Evolutionary conservation across 2,888 invertebrate species (phyloP), one percentile per base, ranked within the genome.

Genomic region (Dolichomitus sp.): DNA sequence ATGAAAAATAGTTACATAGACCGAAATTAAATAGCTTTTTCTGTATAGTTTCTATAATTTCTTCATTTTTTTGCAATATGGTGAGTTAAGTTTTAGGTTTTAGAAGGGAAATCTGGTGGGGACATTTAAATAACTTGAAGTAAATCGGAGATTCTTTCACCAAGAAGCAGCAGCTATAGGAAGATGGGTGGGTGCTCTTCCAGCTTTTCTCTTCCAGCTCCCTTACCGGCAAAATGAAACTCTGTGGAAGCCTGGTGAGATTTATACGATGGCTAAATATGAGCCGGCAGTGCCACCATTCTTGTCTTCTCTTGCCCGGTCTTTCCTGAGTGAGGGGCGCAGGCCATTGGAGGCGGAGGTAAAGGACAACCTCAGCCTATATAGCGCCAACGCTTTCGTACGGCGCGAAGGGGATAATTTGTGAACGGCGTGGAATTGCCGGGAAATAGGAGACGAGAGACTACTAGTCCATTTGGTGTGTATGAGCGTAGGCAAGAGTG

Each of bases 181-280:
- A 17, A 40, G 30, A 4, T 27, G 40, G 42, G 23, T 23, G 14
- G 37, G n/a, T 65, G 54, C 45, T 33, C 42, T 57, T 30, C 23
- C 19, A 54, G 37, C 11, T 30, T 57, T 42, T 30, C 17, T 61
- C 37, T 37, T 37, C 37, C 37, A 9, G 37, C 7, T 48, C 37
- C 19, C 37, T 48, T 23, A 45, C 61, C 30, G 45, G 82, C 72
- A 69, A 87, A 87, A 88, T 89, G 84, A 87, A 87, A 87, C 80
- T 86, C 81, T 42, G 69, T 61, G 50, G 76, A 70, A 81, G 82
- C 83, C 65, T 42, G 76, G 66, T 75, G 78, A 86, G 83, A 87
- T 87, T 90, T 87, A 85, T 83, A 88, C 85, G 86, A 87, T 86
- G 80, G 76, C 88, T 90, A 87, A 89, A 89, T 91, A 87, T 87